Percentiles rank a stretch among this genome's conserved stretches.
These are phyloP conservation scores for Noturus placidus DNA, from an alignment of 2,113 vertebrate genomes.

Conservation along the genomic window DNA sequence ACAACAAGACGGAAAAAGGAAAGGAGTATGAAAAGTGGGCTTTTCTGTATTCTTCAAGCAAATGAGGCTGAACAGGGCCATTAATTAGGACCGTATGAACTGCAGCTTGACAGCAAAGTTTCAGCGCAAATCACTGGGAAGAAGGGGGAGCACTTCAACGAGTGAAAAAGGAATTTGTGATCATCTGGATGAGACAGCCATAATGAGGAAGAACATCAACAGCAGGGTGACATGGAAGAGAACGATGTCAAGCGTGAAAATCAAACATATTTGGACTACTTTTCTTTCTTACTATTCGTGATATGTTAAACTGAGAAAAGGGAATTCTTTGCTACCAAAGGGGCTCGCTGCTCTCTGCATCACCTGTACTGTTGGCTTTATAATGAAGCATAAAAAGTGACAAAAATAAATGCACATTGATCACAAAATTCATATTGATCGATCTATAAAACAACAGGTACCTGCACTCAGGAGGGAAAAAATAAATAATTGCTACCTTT, in stretches of 20 bases:
- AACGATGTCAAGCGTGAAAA: conserved; percentile 54
- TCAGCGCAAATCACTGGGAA: conserved; percentile 65
- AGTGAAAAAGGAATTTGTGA: conserved; percentile 65
- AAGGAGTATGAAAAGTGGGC: conserved; percentile 59
- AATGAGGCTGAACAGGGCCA: conserved; percentile 79
- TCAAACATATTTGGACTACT: conserved; percentile 64
- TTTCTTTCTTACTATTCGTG: neutral
- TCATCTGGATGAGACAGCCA: conserved; percentile 70
- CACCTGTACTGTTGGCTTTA: neutral
- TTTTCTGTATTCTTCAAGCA: conserved; percentile 77
- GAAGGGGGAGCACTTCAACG: conserved; percentile 45
- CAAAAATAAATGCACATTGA: no score
- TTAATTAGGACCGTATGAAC: conserved; percentile 78
- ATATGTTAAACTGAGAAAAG: conserved; percentile 19
- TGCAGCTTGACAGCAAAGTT: conserved; percentile 75
- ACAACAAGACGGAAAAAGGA: conserved; percentile 54
- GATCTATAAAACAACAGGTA: no score
- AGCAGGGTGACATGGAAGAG: conserved; percentile 45
- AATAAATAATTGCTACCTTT: no score
- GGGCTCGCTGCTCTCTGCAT: neutral
- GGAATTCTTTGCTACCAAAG: neutral
- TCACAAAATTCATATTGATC: neutral
- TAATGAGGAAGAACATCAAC: conserved; percentile 67
- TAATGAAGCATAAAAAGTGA: neutral
- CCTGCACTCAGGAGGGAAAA: no score